Evolutionary conservation across 2,113 vertebrate genomes (phyloP).

Genomic region (Mungos mungo): DNA sequence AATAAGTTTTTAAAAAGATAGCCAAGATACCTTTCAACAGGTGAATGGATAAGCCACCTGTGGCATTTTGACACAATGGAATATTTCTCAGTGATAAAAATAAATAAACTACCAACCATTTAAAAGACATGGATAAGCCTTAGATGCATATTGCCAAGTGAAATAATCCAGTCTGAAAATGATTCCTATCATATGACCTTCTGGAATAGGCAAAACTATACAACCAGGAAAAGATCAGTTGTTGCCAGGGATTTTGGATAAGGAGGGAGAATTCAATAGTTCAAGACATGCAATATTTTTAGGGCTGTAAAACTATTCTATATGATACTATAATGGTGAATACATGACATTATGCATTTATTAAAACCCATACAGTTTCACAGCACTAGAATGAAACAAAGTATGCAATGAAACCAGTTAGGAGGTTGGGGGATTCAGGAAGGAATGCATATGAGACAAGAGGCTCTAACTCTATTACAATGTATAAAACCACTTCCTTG

Average conservation of each 20-base stretch:
- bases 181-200: neutral
- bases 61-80: neutral
- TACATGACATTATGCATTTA: neutral
- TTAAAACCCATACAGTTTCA: neutral
- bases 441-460: neutral
- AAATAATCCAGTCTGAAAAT: neutral
- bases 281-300: neutral
- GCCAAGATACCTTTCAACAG: neutral
- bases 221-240: neutral
- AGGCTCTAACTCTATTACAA: neutral
- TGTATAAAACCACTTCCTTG: neutral
- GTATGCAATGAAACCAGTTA: neutral
- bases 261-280: neutral
- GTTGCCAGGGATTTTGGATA: neutral
- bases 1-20: neutral
- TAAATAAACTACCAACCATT: neutral
- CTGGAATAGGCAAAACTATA: neutral
- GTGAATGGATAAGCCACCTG: neutral
- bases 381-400: neutral
- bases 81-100: neutral
- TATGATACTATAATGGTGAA: neutral
- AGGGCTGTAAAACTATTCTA: neutral
- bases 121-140: neutral
- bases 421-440: neutral
- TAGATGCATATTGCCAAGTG: neutral